Conservation (phyloP, 2,888 invertebrate species). For the Diaphora mendica region DNA sequence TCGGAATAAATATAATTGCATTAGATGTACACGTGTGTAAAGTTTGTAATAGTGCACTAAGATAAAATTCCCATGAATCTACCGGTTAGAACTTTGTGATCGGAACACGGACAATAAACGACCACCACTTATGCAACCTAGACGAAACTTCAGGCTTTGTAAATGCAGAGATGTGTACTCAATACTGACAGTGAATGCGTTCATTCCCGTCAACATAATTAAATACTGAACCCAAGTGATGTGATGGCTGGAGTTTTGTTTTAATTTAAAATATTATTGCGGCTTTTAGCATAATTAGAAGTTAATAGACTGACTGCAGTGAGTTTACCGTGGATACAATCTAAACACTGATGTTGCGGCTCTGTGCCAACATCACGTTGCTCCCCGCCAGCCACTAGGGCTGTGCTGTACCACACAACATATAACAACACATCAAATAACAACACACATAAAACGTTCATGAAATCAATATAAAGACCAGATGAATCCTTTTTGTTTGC, state of each 20-base stretch:
- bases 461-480: background rate
- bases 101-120: too few relatives aligned
- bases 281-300: background rate
- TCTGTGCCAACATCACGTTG: slow-evolving; percentile 21
- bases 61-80: too few relatives aligned
- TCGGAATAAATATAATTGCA: too few relatives aligned
- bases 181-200: too few relatives aligned
- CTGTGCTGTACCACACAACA: background rate
- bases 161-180: too few relatives aligned
- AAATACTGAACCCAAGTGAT: background rate
- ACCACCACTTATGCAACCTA: too few relatives aligned
- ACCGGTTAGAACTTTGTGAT: too few relatives aligned
- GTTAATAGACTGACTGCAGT: background rate
- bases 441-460: background rate
- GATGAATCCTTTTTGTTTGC: too few relatives aligned
- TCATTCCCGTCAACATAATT: too few relatives aligned
- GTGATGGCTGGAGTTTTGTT: background rate
- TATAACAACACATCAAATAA: background rate
- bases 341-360: background rate
- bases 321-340: background rate
- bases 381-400: slow-evolving; percentile 3
- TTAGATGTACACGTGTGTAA: too few relatives aligned
- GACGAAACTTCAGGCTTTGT: too few relatives aligned
- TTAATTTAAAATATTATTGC: background rate
- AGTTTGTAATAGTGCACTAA: too few relatives aligned